Base-by-base conservation (phyloP, 2,113 vertebrate genomes). In the Symphodus melops region DNA sequence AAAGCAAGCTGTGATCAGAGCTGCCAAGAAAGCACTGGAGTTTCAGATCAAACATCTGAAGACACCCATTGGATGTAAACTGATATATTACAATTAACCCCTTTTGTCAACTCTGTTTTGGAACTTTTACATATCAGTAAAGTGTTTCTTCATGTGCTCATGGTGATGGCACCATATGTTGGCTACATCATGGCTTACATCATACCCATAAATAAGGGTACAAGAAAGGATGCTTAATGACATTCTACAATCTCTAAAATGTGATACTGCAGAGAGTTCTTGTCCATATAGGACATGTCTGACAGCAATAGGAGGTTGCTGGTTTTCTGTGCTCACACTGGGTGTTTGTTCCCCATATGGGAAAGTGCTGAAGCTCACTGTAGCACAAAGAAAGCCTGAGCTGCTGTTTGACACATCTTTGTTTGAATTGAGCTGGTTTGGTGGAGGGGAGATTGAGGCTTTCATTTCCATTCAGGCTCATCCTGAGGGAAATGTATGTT, bases 331-430 rank as follows among this genome's bases (percentile, higher is more conserved):
- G 81, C 68, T 90, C 86, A 42, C 83, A 89, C 74, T 81, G 72
- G 53, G 42, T 90, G 76, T 92, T 92, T 92, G 83, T 75, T 79
- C 64, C 76, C 76, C 53, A 67, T 88, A 83, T 89, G 77, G 86
- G 88, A 90, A 89, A 89, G 80, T 67, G 51, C 54, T 77, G 64
- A 33, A 21, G 66, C 77, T 77, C 70, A 91, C 82, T 25, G 25
- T 4, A 21, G 66, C 77, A 75, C 70, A 91, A 80, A 86, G 66
- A 83, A 84, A 57, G 66, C 48, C 71, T 53, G 59, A 70, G 61
- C 69, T 75, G 33, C 46, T 82, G 78, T 89, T 88, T 88, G 82
- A 82, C 80, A 77, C 5, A 1, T 68, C 82, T 87, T 78, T 88
- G 55, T 90, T 87, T 79, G 72, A 69, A 49, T 19, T 76, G 72